Base-by-base conservation (phyloP, 2,888 invertebrate genomes). In the Dexiosoma caninum region DNA sequence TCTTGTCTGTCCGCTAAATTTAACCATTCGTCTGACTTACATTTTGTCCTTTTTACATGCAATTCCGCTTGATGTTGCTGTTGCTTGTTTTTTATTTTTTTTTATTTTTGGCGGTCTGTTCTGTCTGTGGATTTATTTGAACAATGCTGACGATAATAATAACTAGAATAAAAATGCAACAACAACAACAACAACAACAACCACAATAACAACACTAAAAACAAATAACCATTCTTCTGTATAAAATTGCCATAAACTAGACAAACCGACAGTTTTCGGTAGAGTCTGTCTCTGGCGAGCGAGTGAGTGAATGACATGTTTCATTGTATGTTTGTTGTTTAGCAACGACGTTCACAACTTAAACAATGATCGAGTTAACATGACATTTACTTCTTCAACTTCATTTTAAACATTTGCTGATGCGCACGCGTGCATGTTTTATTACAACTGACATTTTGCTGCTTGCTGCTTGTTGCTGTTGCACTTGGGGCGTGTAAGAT, bases 281-380 rank as follows among this genome's bases (percentile, higher is more conserved):
- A 40, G 66, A 75, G 62, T 62, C 60, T 21, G 51, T 53, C 27
- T n/a, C 51, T n/a, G 30, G n/a, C 10, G 9, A 21, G 9, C 14
- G n/a, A 27, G 30, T 10, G 30, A 60, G 37, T 46, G 32, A 53
- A 72, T 64, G 67, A 67, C 75, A 76, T 42, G 59, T 16, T 40
- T 30, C 30, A 42, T 6, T 40, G 46, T 19, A 16, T 44, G 19
- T 44, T 21, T 57, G 44, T 57, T 70, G 57, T 35, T n/a, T 27
- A 46, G 44, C 42, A 59, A 51, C 16, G 14, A 57, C 16, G 42
- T 42, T 69, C n/a, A 32, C 30, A 67, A 62, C 60, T n/a, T 46
- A 69, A 74, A 74, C 72, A 67, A 78, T 55, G 67, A 72, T 60
- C 74, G 62, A 74, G 78, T 78, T 69, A 78, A 78, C 74, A 72